Conservation (phyloP, 2,113 vertebrate genomes). For the Lontra canadensis region DNA sequence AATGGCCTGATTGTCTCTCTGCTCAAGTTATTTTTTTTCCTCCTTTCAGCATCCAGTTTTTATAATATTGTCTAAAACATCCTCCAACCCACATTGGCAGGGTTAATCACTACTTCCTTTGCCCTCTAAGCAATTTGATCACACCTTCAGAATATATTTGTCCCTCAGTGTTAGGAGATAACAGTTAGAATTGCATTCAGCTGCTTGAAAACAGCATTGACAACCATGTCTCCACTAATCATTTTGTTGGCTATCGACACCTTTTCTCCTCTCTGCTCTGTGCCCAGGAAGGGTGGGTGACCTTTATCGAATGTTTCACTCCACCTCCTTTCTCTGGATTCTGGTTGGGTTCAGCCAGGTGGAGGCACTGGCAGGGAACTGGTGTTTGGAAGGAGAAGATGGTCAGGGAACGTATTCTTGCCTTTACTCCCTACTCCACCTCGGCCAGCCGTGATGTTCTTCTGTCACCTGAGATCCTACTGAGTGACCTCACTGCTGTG, state of each 20-base stretch:
- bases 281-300: not conserved
- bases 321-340: not conserved
- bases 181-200: not conserved
- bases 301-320: not conserved
- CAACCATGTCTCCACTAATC: not conserved
- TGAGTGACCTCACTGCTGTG: not conserved
- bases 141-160: not conserved
- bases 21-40: not conserved
- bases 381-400: not conserved
- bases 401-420: fast-evolving
- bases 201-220: not conserved
- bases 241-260: not conserved
- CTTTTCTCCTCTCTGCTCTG: not conserved
- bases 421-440: not conserved
- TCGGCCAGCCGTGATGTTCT: not conserved
- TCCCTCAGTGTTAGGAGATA: not conserved
- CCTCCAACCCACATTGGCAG: not conserved
- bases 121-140: not conserved
- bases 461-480: not conserved
- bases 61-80: not conserved
- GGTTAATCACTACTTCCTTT: not conserved
- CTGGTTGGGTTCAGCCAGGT: not conserved
- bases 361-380: not conserved
- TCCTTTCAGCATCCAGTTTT: not conserved
- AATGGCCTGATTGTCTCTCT: not conserved